phyloP scores from a whole-genome alignment of 2,113 vertebrate genomes.

The Psittacara wagleri region DNA sequence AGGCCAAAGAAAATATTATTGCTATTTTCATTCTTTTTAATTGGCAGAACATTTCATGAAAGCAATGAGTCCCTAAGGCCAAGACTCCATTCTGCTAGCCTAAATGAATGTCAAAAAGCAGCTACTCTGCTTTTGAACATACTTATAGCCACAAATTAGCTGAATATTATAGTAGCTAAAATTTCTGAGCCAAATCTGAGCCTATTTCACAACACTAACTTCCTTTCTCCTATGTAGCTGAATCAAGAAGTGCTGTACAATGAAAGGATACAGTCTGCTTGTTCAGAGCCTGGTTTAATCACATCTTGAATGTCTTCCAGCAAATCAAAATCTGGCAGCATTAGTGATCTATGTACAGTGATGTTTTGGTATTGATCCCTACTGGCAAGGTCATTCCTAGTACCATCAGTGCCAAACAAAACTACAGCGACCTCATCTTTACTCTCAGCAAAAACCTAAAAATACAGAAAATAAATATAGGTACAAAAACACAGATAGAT shows the following conservation, averaged over 20 bases:
- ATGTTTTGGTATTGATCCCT: constrained; percentile 89
- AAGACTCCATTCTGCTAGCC: neutral
- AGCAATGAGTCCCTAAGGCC: neutral
- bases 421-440: constrained; percentile 92
- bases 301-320: constrained; percentile 85
- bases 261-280: constrained; percentile 94
- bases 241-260: neutral
- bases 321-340: constrained; percentile 89
- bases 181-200: neutral
- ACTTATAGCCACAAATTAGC: neutral
- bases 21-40: neutral
- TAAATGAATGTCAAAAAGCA: neutral
- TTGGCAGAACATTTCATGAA: neutral
- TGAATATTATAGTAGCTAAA: neutral
- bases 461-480: neutral
- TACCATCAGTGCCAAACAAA: constrained; percentile 88
- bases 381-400: constrained; percentile 79
- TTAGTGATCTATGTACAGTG: constrained; percentile 82
- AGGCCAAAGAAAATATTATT: neutral
- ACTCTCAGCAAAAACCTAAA: constrained; percentile 91
- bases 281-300: constrained; percentile 79
- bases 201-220: neutral
- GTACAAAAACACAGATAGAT: neutral
- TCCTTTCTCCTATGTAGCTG: neutral
- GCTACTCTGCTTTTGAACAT: neutral